Conservation (phyloP, 1,140 invertebrate species). For the Sarcophaga peregrina region DNA sequence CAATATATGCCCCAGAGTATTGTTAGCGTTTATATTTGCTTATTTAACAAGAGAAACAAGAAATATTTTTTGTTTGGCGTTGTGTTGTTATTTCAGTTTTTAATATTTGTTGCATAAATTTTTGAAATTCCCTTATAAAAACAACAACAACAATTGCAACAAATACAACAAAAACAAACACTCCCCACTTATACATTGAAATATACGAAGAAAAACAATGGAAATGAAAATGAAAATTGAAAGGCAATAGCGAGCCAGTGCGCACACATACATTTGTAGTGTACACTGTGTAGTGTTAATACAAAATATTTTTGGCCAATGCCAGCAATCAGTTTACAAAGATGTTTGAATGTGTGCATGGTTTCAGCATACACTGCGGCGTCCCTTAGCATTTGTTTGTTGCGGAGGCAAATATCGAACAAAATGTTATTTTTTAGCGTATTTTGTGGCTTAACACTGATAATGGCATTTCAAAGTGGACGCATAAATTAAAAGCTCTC, state of each 20-base stretch:
- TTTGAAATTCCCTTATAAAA: slow-evolving; percentile 35
- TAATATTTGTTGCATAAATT: slow-evolving; percentile 32
- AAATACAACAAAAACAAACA: background rate
- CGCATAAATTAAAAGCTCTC: slow-evolving; percentile 35
- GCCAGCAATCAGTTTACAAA: too few species aligned
- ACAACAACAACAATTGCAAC: slow-evolving; percentile 18
- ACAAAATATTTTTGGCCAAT: too few species aligned
- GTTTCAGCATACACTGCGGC: too few species aligned
- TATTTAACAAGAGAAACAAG: background rate
- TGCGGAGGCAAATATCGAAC: slow-evolving; percentile 14
- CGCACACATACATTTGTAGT: too few species aligned
- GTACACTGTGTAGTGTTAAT: too few species aligned
- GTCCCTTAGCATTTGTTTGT: background rate
- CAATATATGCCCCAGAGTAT: slow-evolving; percentile 27
- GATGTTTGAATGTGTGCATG: too few species aligned
- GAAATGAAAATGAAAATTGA: too few species aligned
- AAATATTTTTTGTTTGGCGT: background rate
- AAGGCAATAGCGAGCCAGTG: too few species aligned
- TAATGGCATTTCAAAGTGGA: slow-evolving; percentile 36
- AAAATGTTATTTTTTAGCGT: slow-evolving; percentile 35
- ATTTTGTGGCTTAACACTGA: slow-evolving; percentile 39
- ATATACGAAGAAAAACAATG: too few species aligned
- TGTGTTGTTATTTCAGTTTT: slow-evolving; percentile 18
- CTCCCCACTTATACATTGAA: too few species aligned
- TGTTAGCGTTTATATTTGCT: slow-evolving; percentile 34